phyloP scores from a whole-genome alignment of 1,140 invertebrate species.

The Drosophila equinoxialis region DNA sequence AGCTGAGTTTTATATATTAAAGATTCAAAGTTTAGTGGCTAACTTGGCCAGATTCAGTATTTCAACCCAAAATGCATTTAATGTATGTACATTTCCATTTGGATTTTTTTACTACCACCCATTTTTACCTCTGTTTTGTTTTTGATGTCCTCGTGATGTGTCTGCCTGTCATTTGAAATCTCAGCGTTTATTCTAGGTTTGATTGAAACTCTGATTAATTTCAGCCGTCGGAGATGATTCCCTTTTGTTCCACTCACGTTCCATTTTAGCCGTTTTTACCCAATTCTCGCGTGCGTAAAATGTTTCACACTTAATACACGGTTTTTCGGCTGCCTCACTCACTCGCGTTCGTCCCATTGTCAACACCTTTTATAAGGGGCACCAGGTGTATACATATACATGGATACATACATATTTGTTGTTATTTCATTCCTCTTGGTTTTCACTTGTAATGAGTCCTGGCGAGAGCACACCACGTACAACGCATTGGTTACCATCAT shows the following conservation, averaged over 20 bases:
- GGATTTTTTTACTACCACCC: not conserved
- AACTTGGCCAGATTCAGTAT: not conserved
- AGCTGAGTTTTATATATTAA: not conserved
- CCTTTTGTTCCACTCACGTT: conserved; percentile 30
- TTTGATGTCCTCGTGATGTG: not conserved
- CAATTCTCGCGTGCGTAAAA: conserved; percentile 24
- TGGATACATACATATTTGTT: not conserved
- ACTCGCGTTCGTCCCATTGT: conserved; percentile 27
- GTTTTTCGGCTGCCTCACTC: conserved; percentile 6
- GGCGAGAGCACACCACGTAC: conserved; percentile 49
- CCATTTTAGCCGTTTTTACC: conserved; percentile 40
- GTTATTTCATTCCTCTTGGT: conserved; percentile 39
- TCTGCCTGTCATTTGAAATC: conserved; percentile 55
- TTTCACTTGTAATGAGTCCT: conserved; percentile 68
- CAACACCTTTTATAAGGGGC: conserved; percentile 52
- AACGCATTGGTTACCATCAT: conserved; percentile 52
- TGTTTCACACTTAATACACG: conserved; percentile 16
- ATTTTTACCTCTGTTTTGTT: not conserved
- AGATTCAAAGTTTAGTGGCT: not conserved
- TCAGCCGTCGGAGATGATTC: conserved; percentile 30
- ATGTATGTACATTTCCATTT: conserved; percentile 2
- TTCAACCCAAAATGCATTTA: not conserved
- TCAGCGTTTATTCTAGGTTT: conserved; percentile 70
- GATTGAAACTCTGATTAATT: conserved; percentile 78
- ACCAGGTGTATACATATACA: conserved; percentile 42